Evolutionary conservation across 2,888 invertebrate species (phyloP).

Genomic region (Anthrax anthrax): DNA sequence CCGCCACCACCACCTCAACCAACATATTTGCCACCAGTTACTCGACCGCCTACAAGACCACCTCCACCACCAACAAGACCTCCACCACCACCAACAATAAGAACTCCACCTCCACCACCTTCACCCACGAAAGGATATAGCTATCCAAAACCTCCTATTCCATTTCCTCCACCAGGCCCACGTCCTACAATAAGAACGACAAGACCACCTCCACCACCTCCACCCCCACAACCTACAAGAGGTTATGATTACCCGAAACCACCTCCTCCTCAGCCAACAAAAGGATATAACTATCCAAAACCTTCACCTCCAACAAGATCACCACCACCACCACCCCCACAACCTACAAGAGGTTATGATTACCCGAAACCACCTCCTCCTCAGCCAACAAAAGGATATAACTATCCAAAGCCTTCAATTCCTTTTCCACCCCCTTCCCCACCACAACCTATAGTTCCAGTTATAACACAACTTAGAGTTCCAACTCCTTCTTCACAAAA

Average conservation of each 20-base stretch:
- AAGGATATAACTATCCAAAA: background rate
- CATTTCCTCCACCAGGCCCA: constrained; percentile 8
- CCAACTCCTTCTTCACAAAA: background rate
- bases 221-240: constrained; percentile 11
- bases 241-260: constrained; percentile 3
- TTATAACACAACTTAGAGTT: too few relatives aligned
- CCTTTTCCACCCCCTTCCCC: constrained; percentile 15
- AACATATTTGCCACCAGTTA: background rate
- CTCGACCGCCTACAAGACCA: constrained; percentile 7
- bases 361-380: constrained; percentile 1
- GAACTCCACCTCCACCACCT: background rate
- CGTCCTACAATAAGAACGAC: constrained; percentile 14
- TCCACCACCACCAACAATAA: constrained; percentile 3
- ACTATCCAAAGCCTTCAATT: background rate
- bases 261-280: background rate
- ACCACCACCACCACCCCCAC: constrained; percentile 15
- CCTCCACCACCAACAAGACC: constrained; percentile 4
- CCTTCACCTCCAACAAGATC: constrained; percentile 4
- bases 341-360: constrained; percentile 4
- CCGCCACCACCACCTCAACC: constrained; percentile 5
- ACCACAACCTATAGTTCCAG: constrained; percentile 11
- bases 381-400: background rate
- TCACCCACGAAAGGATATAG: constrained; percentile 4
- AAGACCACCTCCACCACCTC: constrained; percentile 16
- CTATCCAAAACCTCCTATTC: constrained; percentile 6